Percentiles rank a stretch among this genome's conserved stretches.
These are phyloP conservation scores for Olivierus martensii DNA, from an alignment of 1,140 invertebrate genomes.

Conservation along the genomic window DNA sequence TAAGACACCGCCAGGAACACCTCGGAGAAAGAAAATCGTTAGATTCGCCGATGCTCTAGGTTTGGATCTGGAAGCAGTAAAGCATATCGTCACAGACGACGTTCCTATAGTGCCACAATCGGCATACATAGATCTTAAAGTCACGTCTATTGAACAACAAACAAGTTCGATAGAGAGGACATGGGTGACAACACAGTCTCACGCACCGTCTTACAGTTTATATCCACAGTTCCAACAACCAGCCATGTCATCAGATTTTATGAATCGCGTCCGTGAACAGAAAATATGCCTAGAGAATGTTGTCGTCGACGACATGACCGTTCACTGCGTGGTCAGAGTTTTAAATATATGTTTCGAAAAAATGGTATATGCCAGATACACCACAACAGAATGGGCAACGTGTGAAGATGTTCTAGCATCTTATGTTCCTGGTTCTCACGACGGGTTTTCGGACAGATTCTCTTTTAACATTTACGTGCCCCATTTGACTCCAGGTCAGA, in stretches of 20 bases:
- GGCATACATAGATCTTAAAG: conserved; percentile 39
- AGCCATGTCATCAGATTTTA: conserved; percentile 52
- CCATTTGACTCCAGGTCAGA: conserved; percentile 38
- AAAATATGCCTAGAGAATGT: conserved; percentile 75
- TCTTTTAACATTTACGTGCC: conserved; percentile 55
- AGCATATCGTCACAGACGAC: conserved; percentile 44
- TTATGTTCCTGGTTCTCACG: conserved; percentile 76
- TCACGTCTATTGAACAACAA: conserved; percentile 53
- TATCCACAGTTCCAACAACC: conserved; percentile 77
- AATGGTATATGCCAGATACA: conserved; percentile 71
- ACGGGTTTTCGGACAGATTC: conserved; percentile 72
- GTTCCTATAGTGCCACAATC: conserved; percentile 73
- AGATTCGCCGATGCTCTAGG: conserved; percentile 88
- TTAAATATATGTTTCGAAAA: conserved; percentile 85
- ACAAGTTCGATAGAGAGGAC: conserved; percentile 57
- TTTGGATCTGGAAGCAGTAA: conserved; percentile 74
- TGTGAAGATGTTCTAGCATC: conserved; percentile 57
- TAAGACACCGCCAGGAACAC: conserved; percentile 28
- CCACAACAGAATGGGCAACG: conserved; percentile 68
- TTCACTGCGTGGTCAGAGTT: conserved; percentile 74
- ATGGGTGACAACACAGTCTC: conserved; percentile 1
- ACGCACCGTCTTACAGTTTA: conserved; percentile 31
- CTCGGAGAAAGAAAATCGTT: conserved; percentile 81
- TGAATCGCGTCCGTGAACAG: conserved; percentile 53
- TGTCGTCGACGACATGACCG: conserved; percentile 47